These are phyloP conservation scores for Eristalis intricaria DNA, from an alignment of 2,888 invertebrate species.

Conservation along the genomic window DNA sequence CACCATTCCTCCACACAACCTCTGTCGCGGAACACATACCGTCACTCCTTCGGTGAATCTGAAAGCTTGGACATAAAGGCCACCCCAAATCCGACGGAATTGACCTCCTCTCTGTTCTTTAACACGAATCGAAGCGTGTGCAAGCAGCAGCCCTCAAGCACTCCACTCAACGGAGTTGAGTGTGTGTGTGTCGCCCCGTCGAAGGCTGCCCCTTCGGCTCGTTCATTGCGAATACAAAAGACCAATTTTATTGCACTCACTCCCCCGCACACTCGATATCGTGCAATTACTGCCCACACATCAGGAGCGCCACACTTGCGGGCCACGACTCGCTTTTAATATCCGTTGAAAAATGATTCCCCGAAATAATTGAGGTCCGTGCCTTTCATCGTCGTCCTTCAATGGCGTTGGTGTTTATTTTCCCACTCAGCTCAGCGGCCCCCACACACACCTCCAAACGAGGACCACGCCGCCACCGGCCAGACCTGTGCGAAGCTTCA, in stretches of 20 bases:
- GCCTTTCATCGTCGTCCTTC: constrained; percentile 45
- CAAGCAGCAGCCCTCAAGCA: neutral
- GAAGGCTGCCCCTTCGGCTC: neutral
- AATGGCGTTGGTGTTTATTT: constrained; percentile 52
- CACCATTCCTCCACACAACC: no score
- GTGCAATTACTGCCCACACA: constrained; percentile 38
- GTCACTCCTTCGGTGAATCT: no score
- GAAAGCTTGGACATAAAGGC: no score
- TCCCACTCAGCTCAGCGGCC: neutral
- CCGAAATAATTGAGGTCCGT: constrained; percentile 61
- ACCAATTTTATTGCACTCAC: constrained; percentile 36
- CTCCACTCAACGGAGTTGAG: neutral
- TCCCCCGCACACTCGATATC: neutral
- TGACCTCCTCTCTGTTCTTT: no score
- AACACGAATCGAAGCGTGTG: neutral
- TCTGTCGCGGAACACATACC: no score
- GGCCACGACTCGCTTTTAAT: constrained; percentile 51
- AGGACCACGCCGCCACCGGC: neutral
- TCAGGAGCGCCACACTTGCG: constrained; percentile 16
- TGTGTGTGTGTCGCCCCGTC: neutral
- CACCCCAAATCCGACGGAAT: no score
- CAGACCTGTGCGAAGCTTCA: constrained; percentile 46
- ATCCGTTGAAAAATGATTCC: constrained; percentile 68
- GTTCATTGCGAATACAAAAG: constrained; percentile 5
- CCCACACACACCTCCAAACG: no score